These are phyloP conservation scores for Rhinoraja longicauda DNA, from an alignment of 2,797 vertebrate genomes.

Conservation along the genomic window DNA sequence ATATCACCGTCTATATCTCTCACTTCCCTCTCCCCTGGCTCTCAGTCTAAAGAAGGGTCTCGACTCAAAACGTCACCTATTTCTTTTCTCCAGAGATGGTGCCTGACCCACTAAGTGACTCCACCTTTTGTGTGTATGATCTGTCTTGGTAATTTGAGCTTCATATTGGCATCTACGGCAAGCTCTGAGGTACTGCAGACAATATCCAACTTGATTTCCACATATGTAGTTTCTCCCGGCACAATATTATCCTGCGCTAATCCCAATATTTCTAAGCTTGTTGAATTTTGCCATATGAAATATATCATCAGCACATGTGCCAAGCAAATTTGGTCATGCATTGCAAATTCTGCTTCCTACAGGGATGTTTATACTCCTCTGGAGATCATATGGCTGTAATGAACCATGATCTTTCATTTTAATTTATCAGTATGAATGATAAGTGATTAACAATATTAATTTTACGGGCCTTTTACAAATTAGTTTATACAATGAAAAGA, in stretches of 20 bases:
- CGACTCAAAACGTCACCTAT: too few species aligned
- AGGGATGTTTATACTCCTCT: neutral
- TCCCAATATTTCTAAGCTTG: neutral
- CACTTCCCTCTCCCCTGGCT: too few species aligned
- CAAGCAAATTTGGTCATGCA: neutral
- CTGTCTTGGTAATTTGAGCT: too few species aligned
- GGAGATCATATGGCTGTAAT: neutral
- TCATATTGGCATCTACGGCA: neutral
- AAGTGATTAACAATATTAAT: neutral
- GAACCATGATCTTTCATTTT: neutral
- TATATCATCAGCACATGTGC: neutral
- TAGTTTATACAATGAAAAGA: too few species aligned
- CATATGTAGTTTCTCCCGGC: neutral
- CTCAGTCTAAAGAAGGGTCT: too few species aligned
- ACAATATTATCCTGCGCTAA: too few species aligned
- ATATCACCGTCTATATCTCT: too few species aligned
- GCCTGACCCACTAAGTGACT: too few species aligned
- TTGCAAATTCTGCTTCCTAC: slow-evolving; percentile 23
- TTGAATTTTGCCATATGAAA: neutral
- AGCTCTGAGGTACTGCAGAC: neutral
- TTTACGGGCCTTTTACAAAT: too few species aligned
- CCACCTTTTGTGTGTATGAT: too few species aligned
- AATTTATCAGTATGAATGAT: neutral
- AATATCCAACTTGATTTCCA: neutral
- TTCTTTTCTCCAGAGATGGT: too few species aligned